A percentile compares a stretch with the other conserved stretches of the same genome.
Conservation (phyloP, 2,113 vertebrate genomes). For the Eulemur macaco region DNA sequence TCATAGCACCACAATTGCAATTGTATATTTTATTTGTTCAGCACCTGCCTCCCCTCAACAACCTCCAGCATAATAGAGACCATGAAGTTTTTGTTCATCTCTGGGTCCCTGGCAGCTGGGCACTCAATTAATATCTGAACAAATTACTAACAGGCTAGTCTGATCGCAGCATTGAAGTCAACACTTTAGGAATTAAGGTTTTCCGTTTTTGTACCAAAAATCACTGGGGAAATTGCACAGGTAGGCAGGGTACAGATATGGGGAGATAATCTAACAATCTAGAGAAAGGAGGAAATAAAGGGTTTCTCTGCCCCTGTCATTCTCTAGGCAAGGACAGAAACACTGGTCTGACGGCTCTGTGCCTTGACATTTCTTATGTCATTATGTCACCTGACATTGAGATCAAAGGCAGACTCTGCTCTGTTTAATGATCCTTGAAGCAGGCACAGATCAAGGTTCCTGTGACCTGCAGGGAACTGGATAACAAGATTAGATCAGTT, state of each 20-base stretch:
- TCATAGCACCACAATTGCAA: neutral
- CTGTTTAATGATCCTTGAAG: neutral
- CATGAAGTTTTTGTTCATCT: neutral
- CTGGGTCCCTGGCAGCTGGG: neutral
- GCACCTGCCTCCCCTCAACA: neutral
- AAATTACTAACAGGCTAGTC: neutral
- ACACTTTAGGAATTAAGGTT: neutral
- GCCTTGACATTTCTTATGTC: neutral
- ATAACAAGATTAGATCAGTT: neutral
- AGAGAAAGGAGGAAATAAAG: neutral
- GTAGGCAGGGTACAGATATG: neutral
- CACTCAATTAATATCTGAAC: neutral
- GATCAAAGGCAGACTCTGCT: neutral
- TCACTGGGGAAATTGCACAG: neutral
- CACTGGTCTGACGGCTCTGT: neutral
- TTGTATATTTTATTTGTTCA: neutral
- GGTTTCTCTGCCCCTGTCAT: neutral
- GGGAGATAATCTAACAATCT: neutral
- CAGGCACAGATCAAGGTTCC: neutral
- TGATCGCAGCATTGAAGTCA: neutral
- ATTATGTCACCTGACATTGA: neutral
- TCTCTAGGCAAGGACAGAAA: neutral
- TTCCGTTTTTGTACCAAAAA: neutral
- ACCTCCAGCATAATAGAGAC: neutral
- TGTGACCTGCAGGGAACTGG: neutral